Evolutionary conservation across 2,888 invertebrate genomes (phyloP).

Genomic region (Pollenia labialis): DNA sequence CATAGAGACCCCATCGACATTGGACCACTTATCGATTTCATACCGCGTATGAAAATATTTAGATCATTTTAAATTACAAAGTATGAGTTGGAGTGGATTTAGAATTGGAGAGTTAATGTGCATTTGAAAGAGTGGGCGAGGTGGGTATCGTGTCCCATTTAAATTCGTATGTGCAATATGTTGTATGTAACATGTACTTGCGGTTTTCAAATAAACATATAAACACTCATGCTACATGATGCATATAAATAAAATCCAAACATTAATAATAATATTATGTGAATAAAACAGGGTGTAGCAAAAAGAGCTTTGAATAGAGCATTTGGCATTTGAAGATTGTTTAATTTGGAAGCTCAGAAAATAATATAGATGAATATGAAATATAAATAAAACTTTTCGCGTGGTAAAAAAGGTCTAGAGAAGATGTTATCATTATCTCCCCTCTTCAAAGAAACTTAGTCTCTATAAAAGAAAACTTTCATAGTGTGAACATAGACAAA

Average conservation of each 20-base stretch:
- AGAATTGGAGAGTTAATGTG: conserved; percentile 15
- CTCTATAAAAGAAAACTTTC: too few species aligned
- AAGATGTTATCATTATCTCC: too few species aligned
- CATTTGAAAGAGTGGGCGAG: neutral
- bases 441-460: too few species aligned
- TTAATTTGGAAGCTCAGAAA: too few species aligned
- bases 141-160: conserved; percentile 34
- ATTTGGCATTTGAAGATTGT: too few species aligned
- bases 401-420: too few species aligned
- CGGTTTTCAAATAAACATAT: conserved; percentile 18
- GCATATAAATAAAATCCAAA: neutral
- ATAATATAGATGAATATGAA: too few species aligned
- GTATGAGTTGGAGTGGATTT: neutral
- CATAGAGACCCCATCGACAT: conserved; percentile 55
- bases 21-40: conserved; percentile 69
- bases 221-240: neutral
- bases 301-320: neutral
- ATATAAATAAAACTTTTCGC: too few species aligned
- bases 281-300: neutral
- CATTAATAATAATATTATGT: conserved; percentile 7
- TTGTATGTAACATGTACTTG: conserved; percentile 32
- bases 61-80: conserved; percentile 60
- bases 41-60: conserved; percentile 64
- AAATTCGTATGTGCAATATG: conserved; percentile 25
- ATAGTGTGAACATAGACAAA: too few species aligned